Percentiles rank a stretch among this genome's conserved stretches.
phyloP scores from a whole-genome alignment of 2,888 invertebrate species.

The Cerceris rybyensis region DNA sequence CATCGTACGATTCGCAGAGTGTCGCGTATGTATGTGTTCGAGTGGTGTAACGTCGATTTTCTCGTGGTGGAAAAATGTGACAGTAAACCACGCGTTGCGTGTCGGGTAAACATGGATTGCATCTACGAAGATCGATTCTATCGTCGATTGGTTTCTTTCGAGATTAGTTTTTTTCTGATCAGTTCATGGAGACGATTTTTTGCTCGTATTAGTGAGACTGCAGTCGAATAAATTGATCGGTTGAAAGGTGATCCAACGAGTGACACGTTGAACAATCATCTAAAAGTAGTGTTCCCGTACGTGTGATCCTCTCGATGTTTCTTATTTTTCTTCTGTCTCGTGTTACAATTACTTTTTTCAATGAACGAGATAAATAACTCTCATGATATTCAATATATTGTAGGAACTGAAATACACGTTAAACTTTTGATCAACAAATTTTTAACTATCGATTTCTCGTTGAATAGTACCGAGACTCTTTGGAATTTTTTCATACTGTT shows the following conservation, averaged over 20 bases:
- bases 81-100: conserved; percentile 13
- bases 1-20: conserved; percentile 40
- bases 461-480: no score
- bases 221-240: conserved; percentile 14
- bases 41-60: conserved; percentile 24
- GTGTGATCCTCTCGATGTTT: not conserved
- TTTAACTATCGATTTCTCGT: no score
- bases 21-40: conserved; percentile 31
- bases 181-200: not conserved
- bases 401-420: no score
- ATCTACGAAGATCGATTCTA: not conserved
- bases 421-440: no score
- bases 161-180: not conserved
- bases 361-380: no score
- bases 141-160: not conserved
- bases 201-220: not conserved
- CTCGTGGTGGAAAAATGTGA: conserved; percentile 32
- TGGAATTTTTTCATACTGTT: no score
- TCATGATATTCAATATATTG: no score
- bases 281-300: not conserved
- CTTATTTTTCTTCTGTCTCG: not conserved
- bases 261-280: not conserved
- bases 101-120: conserved; percentile 9
- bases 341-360: not conserved
- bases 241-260: conserved; percentile 12